Conservation (phyloP, 1,140 invertebrate genomes). For the Zaprionus inermis region DNA sequence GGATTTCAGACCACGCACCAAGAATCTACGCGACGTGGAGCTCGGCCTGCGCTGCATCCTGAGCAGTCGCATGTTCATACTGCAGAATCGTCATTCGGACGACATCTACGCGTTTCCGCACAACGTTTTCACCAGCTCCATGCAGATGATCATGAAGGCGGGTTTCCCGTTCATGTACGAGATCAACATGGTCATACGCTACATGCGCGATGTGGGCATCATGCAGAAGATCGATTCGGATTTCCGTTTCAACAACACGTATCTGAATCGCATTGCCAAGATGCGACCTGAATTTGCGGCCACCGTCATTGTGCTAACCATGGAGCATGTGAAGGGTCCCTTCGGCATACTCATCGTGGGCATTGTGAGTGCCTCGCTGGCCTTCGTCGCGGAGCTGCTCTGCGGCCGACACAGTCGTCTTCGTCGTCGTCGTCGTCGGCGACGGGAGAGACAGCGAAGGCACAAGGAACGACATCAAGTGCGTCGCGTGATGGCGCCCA, state of each 20-base stretch:
- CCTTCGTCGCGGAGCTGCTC: conserved; percentile 57
- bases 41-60: conserved; percentile 79
- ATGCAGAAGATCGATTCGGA: conserved; percentile 74
- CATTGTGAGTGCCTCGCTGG: conserved; percentile 45
- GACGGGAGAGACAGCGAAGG: conserved; percentile 11
- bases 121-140: conserved; percentile 85
- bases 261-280: conserved; percentile 71
- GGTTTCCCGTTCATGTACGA: conserved; percentile 85
- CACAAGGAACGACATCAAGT: conserved; percentile 51
- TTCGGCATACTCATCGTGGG: conserved; percentile 84
- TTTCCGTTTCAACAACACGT: conserved; percentile 77
- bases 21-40: conserved; percentile 80
- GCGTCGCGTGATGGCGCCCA: conserved; percentile 59
- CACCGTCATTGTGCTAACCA: conserved; percentile 82
- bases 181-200: conserved; percentile 83
- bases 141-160: conserved; percentile 85
- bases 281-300: conserved; percentile 66
- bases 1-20: conserved; percentile 79
- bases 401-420: conserved; percentile 6
- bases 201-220: conserved; percentile 84
- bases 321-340: conserved; percentile 85
- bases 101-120: conserved; percentile 80
- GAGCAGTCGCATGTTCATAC: conserved; percentile 72
- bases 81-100: conserved; percentile 71
- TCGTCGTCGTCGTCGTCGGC: neutral